These are phyloP conservation scores for Rhamphomyia laevipes DNA, from an alignment of 2,888 invertebrate genomes.

Conservation along the genomic window DNA sequence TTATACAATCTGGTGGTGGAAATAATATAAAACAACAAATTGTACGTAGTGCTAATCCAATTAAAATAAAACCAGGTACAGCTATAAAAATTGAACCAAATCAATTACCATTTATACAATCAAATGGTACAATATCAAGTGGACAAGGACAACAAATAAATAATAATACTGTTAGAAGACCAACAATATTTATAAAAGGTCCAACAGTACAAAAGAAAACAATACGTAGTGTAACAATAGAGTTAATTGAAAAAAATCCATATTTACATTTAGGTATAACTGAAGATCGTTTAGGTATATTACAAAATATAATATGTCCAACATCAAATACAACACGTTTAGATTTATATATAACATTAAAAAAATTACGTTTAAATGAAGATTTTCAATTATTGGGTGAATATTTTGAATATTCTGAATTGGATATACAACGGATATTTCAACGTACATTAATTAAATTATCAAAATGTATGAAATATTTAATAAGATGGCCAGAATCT, in stretches of 20 bases:
- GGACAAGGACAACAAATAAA: not conserved
- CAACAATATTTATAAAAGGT: slow-evolving; percentile 31
- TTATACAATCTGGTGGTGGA: slow-evolving; percentile 10
- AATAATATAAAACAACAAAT: slow-evolving; percentile 6
- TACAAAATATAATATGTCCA: slow-evolving; percentile 30
- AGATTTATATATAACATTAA: slow-evolving; percentile 30
- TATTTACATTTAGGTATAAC: slow-evolving; percentile 27
- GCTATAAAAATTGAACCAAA: slow-evolving; percentile 10
- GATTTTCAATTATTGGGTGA: slow-evolving; percentile 30
- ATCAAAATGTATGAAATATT: slow-evolving; percentile 28
- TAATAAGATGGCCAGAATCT: slow-evolving; percentile 34
- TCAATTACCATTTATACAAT: slow-evolving; percentile 15
- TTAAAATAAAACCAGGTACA: slow-evolving; percentile 12
- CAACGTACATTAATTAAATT: slow-evolving; percentile 26
- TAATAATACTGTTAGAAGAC: slow-evolving; percentile 18
- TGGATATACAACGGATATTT: slow-evolving; percentile 29
- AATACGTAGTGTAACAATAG: slow-evolving; percentile 28
- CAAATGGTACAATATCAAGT: slow-evolving; percentile 20
- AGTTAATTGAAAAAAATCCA: slow-evolving; percentile 30
- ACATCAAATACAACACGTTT: slow-evolving; percentile 26
- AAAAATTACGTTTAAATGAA: slow-evolving; percentile 33
- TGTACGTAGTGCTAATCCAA: slow-evolving; percentile 2
- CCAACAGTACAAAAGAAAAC: slow-evolving; percentile 27
- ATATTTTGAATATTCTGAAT: slow-evolving; percentile 29
- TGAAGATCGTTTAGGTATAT: slow-evolving; percentile 23